Evolutionary conservation across 2,888 invertebrate genomes (phyloP), one percentile per base, ranked within the genome.

Genomic region (Temnothorax ravouxi): DNA sequence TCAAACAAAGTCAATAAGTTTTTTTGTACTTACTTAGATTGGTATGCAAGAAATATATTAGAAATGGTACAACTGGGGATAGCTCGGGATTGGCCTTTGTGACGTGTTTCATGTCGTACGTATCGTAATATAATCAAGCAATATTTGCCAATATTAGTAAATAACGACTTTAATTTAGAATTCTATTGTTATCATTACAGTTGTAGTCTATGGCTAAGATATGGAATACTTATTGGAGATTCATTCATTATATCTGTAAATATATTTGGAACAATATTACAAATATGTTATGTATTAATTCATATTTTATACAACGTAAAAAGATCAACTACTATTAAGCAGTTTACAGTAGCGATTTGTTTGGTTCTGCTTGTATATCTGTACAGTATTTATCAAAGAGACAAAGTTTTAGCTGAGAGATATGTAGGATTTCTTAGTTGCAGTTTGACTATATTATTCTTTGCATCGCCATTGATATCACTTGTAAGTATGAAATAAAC

Each of bases 401-500:
- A 97, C 90, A 93, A 94, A 81, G 94, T 94, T 41, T 84, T 95
- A 84, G 96, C 97, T 34, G 95, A 96, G 88, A 95, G 95, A 86
- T 95, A 96, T 91, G 95, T 98, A 90, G 98, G 98, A 72, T 93
- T 97, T 54, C 93, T 96, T 71, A 97, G 98, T 90, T 97, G 97
- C 94, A 94, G 96, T 41, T 95, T 98, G 69, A 98, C 98, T 0
- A 96, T 98, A 74, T 92, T 98, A 86, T 98, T 98, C 91, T 97
- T 98, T 93, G 98, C 97, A 34, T 97, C 98, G 15, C 98, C 98
- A 6, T 95, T 98, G 89, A 97, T 97, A 75, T 97, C 97, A 93
- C 94, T 98, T 89, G 95, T 97, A 92, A 94, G 95, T 92, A 50
- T n/a, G 15, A 25, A 47, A 38, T 66, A 62, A 62, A 69, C 6